Evolutionary conservation across 2,113 vertebrate species (phyloP).

Genomic region (Mugil cephalus): DNA sequence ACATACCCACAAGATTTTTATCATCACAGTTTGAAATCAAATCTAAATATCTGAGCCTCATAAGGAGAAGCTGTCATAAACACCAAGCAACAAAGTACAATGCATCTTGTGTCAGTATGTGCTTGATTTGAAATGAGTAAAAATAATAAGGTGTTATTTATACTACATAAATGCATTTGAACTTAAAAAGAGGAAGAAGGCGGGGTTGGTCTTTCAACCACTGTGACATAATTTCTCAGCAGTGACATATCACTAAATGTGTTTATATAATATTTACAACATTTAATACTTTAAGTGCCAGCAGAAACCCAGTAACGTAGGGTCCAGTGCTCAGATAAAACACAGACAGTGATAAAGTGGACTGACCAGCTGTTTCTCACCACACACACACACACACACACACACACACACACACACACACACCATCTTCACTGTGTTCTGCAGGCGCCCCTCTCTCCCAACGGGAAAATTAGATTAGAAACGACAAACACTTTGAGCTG

Average conservation of each 20-base stretch:
- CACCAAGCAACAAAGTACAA: too few species aligned
- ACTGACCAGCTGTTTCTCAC: constrained; percentile 55
- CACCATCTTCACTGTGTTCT: constrained; percentile 4
- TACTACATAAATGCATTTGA: too few species aligned
- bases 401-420: not conserved
- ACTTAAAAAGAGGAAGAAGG: too few species aligned
- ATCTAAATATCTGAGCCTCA: too few species aligned
- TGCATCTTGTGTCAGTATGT: too few species aligned
- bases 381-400: not conserved
- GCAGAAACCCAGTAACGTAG: not conserved
- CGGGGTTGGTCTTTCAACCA: too few species aligned
- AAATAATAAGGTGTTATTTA: too few species aligned
- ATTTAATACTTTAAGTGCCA: not conserved
- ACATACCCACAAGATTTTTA: too few species aligned
- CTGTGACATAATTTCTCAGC: too few species aligned
- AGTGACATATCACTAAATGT: not conserved
- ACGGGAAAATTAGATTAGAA: constrained; percentile 58
- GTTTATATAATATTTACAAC: not conserved
- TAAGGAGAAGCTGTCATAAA: too few species aligned
- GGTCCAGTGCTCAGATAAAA: constrained; percentile 11
- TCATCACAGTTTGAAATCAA: too few species aligned
- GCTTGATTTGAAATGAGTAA: too few species aligned
- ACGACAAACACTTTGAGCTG: constrained; percentile 66
- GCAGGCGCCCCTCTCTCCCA: constrained; percentile 36
- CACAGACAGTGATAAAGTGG: constrained; percentile 18